Evolutionary conservation across 2,797 vertebrate species (phyloP).

Genomic region (Lemur catta): DNA sequence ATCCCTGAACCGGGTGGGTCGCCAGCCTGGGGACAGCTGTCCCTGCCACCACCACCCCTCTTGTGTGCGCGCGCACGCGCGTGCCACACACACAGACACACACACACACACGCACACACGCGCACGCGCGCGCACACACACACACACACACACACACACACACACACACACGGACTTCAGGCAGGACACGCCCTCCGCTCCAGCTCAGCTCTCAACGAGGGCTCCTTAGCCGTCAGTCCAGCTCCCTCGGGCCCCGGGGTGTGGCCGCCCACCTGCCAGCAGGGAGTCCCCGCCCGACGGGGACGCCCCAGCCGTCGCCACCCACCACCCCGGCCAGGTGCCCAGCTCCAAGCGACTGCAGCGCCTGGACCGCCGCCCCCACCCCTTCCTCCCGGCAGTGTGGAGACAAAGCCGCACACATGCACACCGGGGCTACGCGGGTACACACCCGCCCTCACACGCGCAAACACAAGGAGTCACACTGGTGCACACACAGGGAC

Average conservation of each 20-base stretch:
- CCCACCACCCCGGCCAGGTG: conserved; percentile 53
- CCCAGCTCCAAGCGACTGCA: not conserved
- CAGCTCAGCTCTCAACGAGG: not conserved
- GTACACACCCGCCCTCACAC: conserved; percentile 67
- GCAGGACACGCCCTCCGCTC: conserved; percentile 70
- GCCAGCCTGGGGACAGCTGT: not conserved
- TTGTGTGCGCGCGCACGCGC: not conserved
- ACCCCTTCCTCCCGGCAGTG: conserved; percentile 66
- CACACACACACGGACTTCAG: not conserved
- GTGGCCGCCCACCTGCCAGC: conserved; percentile 71
- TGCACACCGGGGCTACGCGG: conserved; percentile 61
- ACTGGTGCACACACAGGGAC: not conserved
- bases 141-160: not conserved
- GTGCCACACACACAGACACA: not conserved
- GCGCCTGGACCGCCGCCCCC: conserved; percentile 55
- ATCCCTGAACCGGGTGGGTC: conserved; percentile 43
- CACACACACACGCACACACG: not conserved
- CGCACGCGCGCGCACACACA: not conserved
- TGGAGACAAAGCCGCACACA: conserved; percentile 79
- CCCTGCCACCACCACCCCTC: not conserved
- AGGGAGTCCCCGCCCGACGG: conserved; percentile 11
- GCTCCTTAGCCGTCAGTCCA: not conserved
- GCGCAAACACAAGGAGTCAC: conserved; percentile 58
- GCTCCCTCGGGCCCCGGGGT: conserved; percentile 38
- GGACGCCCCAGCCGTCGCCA: not conserved